Conservation (phyloP, 2,797 vertebrate genomes). For the Phrynocephalus guinanensis region DNA sequence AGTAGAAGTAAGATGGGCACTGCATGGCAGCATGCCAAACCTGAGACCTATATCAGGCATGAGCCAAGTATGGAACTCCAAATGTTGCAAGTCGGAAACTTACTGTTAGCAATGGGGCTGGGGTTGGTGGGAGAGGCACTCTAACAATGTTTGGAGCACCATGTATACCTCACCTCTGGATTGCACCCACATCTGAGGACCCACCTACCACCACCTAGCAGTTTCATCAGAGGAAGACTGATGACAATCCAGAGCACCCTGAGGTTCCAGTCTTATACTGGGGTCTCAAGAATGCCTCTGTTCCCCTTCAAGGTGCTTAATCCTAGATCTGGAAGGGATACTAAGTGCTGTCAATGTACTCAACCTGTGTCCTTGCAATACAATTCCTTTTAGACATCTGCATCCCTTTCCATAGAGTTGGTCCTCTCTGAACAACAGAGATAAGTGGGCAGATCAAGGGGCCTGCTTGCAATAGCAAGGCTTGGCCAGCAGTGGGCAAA, state of each 20-base stretch:
- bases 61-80: no score
- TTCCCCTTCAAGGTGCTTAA: not conserved
- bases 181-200: no score
- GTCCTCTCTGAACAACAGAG: not conserved
- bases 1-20: not conserved
- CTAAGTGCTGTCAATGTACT: not conserved
- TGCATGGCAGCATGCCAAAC: not conserved
- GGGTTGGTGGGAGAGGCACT: not conserved
- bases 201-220: not conserved
- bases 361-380: no score
- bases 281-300: not conserved
- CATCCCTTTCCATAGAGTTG: not conserved
- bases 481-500: not conserved
- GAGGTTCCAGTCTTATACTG: not conserved
- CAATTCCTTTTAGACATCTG: not conserved
- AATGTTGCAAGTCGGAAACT: not conserved
- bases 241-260: not conserved
- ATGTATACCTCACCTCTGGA: not conserved
- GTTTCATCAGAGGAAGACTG: not conserved
- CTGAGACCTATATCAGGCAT: not conserved
- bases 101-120: not conserved
- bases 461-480: not conserved
- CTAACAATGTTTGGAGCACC: not conserved
- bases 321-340: not conserved
- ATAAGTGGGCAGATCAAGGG: not conserved